Percentiles rank a stretch among this genome's conserved stretches.
Evolutionary conservation across 2,797 vertebrate genomes (phyloP).

Genomic region (Tinamus major): DNA sequence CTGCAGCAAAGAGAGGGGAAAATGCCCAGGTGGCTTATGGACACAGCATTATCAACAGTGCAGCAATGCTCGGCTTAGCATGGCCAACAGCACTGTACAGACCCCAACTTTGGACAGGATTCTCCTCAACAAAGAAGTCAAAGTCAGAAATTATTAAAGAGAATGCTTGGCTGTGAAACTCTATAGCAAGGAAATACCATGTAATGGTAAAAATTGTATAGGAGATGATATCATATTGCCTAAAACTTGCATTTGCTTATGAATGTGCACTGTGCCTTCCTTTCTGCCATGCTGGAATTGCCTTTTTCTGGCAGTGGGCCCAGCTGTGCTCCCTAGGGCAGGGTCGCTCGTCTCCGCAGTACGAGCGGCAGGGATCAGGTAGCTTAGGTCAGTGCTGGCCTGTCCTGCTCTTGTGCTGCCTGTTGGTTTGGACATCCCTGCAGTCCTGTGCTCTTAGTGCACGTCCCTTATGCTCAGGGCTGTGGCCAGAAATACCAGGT

Average conservation of each 20-base stretch:
- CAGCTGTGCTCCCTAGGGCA: neutral
- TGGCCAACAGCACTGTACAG: neutral
- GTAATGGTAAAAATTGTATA: neutral
- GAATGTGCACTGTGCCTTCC: neutral
- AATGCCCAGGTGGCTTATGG: neutral
- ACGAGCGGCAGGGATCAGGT: neutral
- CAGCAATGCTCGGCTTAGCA: neutral
- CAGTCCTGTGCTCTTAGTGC: neutral
- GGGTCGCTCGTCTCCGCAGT: neutral
- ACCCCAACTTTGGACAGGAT: neutral
- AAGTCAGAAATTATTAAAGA: neutral
- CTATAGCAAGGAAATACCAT: neutral
- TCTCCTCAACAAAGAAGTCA: neutral
- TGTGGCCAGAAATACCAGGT: neutral
- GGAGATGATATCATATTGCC: neutral
- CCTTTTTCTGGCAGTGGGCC: conserved; percentile 4
- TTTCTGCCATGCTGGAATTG: conserved; percentile 1
- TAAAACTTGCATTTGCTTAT: neutral
- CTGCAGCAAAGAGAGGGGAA: neutral
- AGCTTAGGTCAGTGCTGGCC: neutral
- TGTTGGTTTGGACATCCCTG: neutral
- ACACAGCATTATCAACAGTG: neutral
- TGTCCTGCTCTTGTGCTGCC: neutral
- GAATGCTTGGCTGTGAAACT: neutral
- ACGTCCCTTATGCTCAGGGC: neutral